A percentile compares a stretch with the other conserved stretches of the same genome.
Conservation (phyloP, 92 coral and sea anemone species). For the Porites divaricata region DNA sequence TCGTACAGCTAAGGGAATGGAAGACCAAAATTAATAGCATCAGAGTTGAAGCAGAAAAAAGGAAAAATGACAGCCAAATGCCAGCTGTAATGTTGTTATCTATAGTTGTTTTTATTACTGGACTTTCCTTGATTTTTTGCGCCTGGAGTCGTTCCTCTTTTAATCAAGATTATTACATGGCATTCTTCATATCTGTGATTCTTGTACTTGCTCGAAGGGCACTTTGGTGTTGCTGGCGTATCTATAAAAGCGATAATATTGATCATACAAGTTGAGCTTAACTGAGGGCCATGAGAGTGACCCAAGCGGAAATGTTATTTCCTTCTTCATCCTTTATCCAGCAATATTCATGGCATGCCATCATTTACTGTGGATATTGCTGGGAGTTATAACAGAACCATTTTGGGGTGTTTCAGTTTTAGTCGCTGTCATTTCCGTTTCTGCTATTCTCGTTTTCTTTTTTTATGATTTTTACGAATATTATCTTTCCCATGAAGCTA, state of each 20-base stretch:
- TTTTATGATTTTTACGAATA: neutral
- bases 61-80: too few species aligned
- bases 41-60: neutral
- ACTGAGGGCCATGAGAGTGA: neutral
- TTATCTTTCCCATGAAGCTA: neutral
- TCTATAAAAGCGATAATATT: too few species aligned
- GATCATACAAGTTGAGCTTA: too few species aligned
- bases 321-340: conserved; percentile 29
- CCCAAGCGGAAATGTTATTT: conserved; percentile 4
- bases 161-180: conserved; percentile 22
- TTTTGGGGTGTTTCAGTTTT: conserved; percentile 70
- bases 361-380: conserved; percentile 64
- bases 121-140: neutral
- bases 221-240: neutral
- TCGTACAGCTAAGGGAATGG: neutral
- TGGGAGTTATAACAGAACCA: conserved; percentile 68
- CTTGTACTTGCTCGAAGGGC: conserved; percentile 6
- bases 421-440: conserved; percentile 5
- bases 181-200: too few species aligned
- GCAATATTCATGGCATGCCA: conserved; percentile 45
- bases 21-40: neutral
- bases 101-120: neutral
- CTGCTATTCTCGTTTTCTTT: neutral
- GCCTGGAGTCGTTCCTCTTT: neutral
- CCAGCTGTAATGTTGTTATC: conserved; percentile 9